phyloP scores from a whole-genome alignment of 2,113 vertebrate genomes.

The Struthio camelus region DNA sequence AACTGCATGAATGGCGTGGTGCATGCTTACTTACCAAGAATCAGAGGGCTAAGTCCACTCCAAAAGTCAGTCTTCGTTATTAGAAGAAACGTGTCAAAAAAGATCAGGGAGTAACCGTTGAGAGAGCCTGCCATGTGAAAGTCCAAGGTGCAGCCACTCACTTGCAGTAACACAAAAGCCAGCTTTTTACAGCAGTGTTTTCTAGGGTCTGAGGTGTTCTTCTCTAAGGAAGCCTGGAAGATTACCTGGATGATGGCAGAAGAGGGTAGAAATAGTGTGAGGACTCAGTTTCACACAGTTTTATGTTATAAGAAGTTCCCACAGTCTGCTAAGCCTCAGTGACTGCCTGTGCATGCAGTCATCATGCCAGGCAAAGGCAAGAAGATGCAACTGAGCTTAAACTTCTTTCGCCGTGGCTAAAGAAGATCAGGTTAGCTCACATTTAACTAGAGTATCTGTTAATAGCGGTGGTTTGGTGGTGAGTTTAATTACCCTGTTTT shows the following conservation, averaged over 20 bases:
- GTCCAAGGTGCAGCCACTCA: neutral
- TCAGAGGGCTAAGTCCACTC: neutral
- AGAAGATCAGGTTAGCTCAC: neutral
- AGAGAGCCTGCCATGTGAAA: neutral
- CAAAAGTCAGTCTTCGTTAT: neutral
- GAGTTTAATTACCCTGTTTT: neutral
- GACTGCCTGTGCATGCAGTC: too few species aligned
- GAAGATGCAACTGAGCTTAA: neutral
- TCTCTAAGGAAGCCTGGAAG: neutral
- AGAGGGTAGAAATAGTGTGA: neutral
- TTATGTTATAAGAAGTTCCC: neutral
- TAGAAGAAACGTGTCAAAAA: neutral
- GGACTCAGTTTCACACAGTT: neutral
- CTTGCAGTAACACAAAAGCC: neutral
- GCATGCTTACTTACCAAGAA: accelerated
- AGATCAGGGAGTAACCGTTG: neutral
- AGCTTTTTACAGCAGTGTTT: neutral
- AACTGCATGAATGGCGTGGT: neutral
- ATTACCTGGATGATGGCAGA: neutral
- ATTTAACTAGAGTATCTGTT: neutral
- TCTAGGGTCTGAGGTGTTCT: neutral
- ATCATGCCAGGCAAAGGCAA: neutral
- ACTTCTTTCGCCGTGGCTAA: neutral
- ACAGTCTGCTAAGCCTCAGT: neutral
- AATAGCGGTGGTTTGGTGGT: neutral